Evolutionary conservation across 2,797 vertebrate species (phyloP).

Genomic region (Mormyrus hasselquistii): DNA sequence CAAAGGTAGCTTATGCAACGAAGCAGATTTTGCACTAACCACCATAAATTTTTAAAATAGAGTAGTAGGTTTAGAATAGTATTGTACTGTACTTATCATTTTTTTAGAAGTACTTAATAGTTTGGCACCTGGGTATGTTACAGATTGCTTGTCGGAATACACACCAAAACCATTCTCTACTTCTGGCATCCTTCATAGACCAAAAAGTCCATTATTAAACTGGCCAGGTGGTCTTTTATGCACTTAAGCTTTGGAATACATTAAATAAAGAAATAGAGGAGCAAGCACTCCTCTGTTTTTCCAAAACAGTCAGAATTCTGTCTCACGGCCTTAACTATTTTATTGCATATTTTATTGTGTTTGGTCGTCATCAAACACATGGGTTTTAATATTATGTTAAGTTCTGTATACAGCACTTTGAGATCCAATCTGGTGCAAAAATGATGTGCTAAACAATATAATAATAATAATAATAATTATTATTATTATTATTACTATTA

Average conservation of each 20-base stretch:
- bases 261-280: neutral
- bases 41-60: neutral
- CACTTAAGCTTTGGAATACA: conserved; percentile 9
- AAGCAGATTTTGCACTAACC: neutral
- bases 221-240: conserved; percentile 9
- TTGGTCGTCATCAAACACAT: neutral
- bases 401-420: neutral
- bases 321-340: neutral
- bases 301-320: neutral
- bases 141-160: neutral
- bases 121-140: conserved; percentile 5
- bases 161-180: neutral
- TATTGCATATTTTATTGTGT: neutral
- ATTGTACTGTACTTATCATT: neutral
- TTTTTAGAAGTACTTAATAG: neutral
- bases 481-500: neutral
- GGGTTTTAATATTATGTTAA: neutral
- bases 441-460: neutral
- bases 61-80: neutral
- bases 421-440: neutral
- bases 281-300: neutral
- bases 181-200: neutral
- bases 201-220: conserved; percentile 1
- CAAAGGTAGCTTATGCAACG: neutral
- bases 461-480: neutral